These are phyloP conservation scores for Sesia bembeciformis DNA, from an alignment of 2,888 invertebrate genomes.

Conservation along the genomic window DNA sequence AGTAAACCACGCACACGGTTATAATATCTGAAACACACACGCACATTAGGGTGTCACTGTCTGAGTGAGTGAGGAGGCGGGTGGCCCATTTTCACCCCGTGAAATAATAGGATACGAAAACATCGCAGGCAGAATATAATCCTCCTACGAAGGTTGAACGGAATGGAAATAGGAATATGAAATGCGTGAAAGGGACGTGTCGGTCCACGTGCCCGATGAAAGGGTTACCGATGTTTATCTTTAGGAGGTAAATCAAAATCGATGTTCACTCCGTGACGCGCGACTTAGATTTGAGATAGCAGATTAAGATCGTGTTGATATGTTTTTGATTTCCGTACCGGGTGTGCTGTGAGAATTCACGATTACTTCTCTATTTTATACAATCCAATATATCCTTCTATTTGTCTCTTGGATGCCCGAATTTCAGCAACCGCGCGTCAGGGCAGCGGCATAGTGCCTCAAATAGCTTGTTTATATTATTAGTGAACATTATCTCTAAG, in stretches of 20 bases:
- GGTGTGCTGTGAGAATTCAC: too few species aligned
- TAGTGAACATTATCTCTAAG: too few species aligned
- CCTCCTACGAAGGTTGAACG: slow-evolving; percentile 68
- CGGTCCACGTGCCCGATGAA: slow-evolving; percentile 49
- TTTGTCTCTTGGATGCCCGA: too few species aligned
- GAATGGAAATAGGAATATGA: slow-evolving; percentile 71
- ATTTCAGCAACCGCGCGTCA: too few species aligned
- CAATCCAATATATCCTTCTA: too few species aligned
- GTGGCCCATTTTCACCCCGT: slow-evolving; percentile 72
- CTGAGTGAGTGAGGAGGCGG: slow-evolving; percentile 55
- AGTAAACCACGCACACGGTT: slow-evolving; percentile 33
- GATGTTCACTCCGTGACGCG: slow-evolving; percentile 34
- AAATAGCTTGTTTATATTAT: too few species aligned
- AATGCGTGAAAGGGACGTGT: slow-evolving; percentile 64
- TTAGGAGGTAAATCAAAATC: slow-evolving; percentile 52
- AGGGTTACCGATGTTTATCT: slow-evolving; percentile 67
- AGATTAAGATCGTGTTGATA: too few species aligned
- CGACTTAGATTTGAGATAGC: background rate
- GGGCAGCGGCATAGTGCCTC: too few species aligned
- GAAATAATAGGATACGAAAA: slow-evolving; percentile 75
- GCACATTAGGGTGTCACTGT: slow-evolving; percentile 34
- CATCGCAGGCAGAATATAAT: slow-evolving; percentile 73
- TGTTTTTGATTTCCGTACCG: too few species aligned
- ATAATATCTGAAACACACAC: slow-evolving; percentile 28
- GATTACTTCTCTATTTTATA: too few species aligned